Conservation (phyloP, 2,113 vertebrate genomes). For the Amphiprion percula region DNA sequence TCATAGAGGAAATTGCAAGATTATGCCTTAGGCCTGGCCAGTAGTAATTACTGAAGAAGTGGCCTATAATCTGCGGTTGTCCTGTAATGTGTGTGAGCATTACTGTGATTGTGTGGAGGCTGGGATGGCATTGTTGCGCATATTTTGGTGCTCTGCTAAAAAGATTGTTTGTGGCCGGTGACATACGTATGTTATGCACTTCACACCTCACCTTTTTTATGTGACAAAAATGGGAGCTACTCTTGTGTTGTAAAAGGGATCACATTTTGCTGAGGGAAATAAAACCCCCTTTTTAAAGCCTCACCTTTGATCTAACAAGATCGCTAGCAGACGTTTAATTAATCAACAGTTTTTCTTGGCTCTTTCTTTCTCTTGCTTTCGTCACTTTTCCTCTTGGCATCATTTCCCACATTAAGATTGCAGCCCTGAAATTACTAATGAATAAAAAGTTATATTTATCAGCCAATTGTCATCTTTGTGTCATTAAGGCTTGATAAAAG, state of each 20-base stretch:
- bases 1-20: constrained; percentile 84
- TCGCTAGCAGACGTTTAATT: constrained; percentile 63
- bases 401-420: constrained; percentile 52
- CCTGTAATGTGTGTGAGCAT: constrained; percentile 79
- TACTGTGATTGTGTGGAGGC: constrained; percentile 70
- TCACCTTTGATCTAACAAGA: constrained; percentile 72
- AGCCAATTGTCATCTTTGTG: constrained; percentile 53
- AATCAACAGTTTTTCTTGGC: constrained; percentile 58
- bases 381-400: constrained; percentile 54
- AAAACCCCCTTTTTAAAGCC: constrained; percentile 57
- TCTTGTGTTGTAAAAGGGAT: background rate
- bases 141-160: constrained; percentile 57
- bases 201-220: constrained; percentile 49
- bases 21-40: constrained; percentile 82
- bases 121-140: constrained; percentile 69
- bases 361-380: constrained; percentile 44
- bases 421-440: constrained; percentile 60
- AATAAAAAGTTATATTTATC: constrained; percentile 63
- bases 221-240: background rate
- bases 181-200: constrained; percentile 14
- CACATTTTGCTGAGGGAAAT: constrained; percentile 38
- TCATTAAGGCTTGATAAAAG: constrained; percentile 63
- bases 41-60: constrained; percentile 84
- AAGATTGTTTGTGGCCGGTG: constrained; percentile 54
- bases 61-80: constrained; percentile 85